A percentile compares a stretch with the other conserved stretches of the same genome.
phyloP scores from a whole-genome alignment of 1,140 invertebrate species.

The Megalopta genalis region DNA sequence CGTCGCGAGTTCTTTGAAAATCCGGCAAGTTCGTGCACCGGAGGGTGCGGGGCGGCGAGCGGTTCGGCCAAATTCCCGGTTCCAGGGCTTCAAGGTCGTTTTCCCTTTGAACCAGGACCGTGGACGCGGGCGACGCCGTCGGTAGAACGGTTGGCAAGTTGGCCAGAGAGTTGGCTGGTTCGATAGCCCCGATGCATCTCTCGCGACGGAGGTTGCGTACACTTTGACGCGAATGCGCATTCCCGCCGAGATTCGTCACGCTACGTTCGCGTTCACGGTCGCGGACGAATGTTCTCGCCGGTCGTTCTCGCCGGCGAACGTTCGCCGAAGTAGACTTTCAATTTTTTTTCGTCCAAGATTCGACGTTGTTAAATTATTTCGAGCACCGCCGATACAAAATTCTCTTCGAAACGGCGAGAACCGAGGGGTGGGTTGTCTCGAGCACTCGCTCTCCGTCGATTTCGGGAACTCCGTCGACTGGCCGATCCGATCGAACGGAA shows the following conservation, averaged over 20 bases:
- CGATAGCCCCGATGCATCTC: neutral
- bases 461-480: conserved; percentile 4
- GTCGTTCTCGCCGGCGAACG: no score
- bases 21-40: neutral
- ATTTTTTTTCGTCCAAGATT: no score
- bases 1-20: neutral
- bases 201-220: neutral
- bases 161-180: conserved; percentile 2
- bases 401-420: no score
- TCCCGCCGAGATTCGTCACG: neutral
- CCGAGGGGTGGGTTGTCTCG: no score
- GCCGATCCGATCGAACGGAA: conserved; percentile 33
- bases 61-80: conserved; percentile 24
- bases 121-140: neutral
- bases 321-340: no score
- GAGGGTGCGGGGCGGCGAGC: neutral
- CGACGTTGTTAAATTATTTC: no score
- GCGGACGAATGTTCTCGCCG: neutral
- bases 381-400: no score
- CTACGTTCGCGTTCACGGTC: no score
- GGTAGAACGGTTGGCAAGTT: conserved; percentile 7
- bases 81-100: conserved; percentile 46
- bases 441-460: neutral
- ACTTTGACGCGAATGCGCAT: neutral
- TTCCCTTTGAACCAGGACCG: conserved; percentile 11